phyloP scores from a whole-genome alignment of 2,888 invertebrate species.

The Dolichopus griseipennis region DNA sequence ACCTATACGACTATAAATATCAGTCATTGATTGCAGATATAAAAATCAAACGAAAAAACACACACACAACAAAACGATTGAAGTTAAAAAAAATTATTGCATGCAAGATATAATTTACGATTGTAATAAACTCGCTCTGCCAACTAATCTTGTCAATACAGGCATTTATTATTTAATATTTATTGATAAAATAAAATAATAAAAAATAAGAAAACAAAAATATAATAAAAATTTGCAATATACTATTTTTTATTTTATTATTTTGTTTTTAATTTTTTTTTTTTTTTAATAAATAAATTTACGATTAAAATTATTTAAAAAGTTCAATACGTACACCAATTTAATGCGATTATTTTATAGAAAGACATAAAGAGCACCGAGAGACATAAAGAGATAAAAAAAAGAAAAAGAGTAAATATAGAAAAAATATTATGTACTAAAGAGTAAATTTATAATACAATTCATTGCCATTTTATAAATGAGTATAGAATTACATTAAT shows the following conservation, averaged over 20 bases:
- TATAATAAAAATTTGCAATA: not conserved
- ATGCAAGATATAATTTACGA: constrained; percentile 8
- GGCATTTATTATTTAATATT: constrained; percentile 3
- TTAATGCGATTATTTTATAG: no score
- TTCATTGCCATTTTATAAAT: no score
- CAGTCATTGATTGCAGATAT: not conserved
- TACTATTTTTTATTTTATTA: no score
- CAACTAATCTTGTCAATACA: constrained; percentile 10
- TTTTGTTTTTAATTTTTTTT: not conserved
- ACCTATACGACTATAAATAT: no score
- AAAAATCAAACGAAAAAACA: not conserved
- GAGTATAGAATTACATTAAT: no score
- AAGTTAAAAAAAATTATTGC: not conserved
- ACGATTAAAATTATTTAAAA: not conserved
- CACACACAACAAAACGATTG: no score
- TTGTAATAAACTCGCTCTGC: constrained; percentile 9
- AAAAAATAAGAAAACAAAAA: not conserved
- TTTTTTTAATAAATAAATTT: not conserved
- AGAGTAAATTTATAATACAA: no score
- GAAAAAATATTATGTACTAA: no score
- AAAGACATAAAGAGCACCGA: no score
- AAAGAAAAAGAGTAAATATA: no score
- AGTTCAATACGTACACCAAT: not conserved
- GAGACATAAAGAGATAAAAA: no score
- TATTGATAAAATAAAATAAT: not conserved